These are phyloP conservation scores for Lithophane semibrunnea DNA, from an alignment of 2,888 invertebrate genomes.

Conservation along the genomic window DNA sequence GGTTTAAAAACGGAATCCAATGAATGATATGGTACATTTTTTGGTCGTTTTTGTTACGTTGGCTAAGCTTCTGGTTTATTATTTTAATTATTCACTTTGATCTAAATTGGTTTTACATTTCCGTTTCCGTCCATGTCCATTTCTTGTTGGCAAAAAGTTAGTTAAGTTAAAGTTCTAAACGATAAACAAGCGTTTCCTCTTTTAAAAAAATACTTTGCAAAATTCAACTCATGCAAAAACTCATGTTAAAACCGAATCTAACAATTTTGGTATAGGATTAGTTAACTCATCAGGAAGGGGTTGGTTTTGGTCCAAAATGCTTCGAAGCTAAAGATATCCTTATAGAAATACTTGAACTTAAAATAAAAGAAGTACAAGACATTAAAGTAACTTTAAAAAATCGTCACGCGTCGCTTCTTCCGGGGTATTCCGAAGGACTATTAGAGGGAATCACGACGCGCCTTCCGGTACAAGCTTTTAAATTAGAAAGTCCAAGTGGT, in stretches of 20 bases:
- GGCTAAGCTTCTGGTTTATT: background rate
- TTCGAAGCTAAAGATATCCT: background rate
- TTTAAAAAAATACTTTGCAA: background rate
- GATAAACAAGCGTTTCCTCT: conserved; percentile 12
- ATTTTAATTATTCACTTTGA: background rate
- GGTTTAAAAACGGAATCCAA: background rate
- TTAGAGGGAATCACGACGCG: conserved; percentile 37
- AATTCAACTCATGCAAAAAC: background rate
- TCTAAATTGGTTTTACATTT: conserved; percentile 28
- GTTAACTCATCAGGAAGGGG: background rate
- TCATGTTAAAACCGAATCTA: background rate
- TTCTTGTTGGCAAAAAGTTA: conserved; percentile 1
- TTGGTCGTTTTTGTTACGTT: background rate
- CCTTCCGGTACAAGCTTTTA: conserved; percentile 41
- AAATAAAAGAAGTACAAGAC: conserved; percentile 25
- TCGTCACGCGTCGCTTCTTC: conserved; percentile 62
- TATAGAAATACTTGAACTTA: background rate
- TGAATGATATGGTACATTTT: background rate
- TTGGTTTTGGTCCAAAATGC: background rate
- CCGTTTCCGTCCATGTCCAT: conserved; percentile 1
- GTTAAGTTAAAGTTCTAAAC: background rate
- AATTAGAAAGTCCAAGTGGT: conserved; percentile 20
- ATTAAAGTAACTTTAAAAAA: conserved; percentile 46
- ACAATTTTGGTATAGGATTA: background rate
- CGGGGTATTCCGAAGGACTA: conserved; percentile 59